A percentile compares a stretch with the other conserved stretches of the same genome.
Evolutionary conservation across 2,888 invertebrate species (phyloP).

Genomic region (Tanypteryx hageni): DNA sequence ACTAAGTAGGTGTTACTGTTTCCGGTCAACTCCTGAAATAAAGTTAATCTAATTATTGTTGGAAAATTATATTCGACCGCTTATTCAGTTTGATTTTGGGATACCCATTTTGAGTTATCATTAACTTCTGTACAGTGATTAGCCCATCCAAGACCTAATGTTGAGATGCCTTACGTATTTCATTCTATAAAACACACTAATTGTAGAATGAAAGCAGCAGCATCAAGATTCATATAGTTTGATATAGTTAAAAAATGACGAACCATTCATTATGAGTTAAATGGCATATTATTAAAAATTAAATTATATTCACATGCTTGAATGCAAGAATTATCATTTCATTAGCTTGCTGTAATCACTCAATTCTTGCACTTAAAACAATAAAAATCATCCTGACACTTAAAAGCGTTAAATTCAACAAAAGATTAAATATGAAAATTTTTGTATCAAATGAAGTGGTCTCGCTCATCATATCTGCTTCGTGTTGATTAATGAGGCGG

Average conservation of each 20-base stretch:
- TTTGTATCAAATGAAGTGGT: not conserved
- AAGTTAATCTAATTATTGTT: constrained; percentile 60
- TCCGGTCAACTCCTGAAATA: constrained; percentile 83
- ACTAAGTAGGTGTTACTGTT: constrained; percentile 87
- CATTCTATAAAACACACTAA: not conserved
- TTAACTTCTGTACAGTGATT: no score
- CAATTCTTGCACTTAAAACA: no score
- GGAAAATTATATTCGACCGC: not conserved
- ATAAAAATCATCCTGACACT: no score
- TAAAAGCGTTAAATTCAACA: not conserved
- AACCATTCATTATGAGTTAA: no score
- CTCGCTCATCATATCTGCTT: not conserved
- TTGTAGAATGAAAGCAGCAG: not conserved
- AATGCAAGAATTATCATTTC: no score
- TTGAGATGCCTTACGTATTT: not conserved
- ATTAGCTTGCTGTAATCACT: no score
- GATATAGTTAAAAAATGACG: no score
- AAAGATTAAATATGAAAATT: constrained; percentile 31
- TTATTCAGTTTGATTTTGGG: no score
- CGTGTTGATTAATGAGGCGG: constrained; percentile 30
- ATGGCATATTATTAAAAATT: no score
- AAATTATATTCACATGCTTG: no score
- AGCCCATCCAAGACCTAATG: not conserved
- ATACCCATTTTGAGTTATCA: no score
- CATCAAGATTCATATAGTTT: not conserved